phyloP scores from a whole-genome alignment of 1,140 invertebrate genomes.

The Aphis craccivora region DNA sequence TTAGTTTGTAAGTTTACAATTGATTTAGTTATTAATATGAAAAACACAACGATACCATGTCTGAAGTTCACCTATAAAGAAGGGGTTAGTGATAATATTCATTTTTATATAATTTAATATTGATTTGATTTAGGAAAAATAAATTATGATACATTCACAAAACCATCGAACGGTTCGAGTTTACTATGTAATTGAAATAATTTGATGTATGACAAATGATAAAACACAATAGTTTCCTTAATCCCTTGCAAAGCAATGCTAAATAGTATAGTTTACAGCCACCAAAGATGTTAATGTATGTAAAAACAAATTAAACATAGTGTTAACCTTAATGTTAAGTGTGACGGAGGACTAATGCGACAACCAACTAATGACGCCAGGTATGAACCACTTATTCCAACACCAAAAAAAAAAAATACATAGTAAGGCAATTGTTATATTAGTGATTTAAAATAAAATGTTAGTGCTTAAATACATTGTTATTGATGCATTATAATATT shows the following conservation, averaged over 20 bases:
- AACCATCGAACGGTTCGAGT: background rate
- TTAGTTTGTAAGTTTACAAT: background rate
- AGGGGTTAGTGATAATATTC: background rate
- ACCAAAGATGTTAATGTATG: slow-evolving; percentile 29
- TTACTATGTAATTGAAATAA: background rate
- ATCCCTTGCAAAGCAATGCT: background rate
- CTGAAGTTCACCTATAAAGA: no score
- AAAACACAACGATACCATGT: no score
- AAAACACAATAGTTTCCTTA: background rate
- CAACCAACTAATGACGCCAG: slow-evolving; percentile 50
- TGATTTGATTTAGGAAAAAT: no score
- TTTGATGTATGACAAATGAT: background rate
- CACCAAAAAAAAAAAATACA: slow-evolving; percentile 43
- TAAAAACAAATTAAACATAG: slow-evolving; percentile 14
- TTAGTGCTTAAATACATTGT: slow-evolving; percentile 26
- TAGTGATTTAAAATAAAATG: slow-evolving; percentile 25
- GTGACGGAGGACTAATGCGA: slow-evolving; percentile 47
- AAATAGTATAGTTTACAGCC: slow-evolving; percentile 4
- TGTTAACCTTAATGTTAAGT: slow-evolving; percentile 57
- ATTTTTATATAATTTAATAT: no score
- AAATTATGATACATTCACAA: background rate
- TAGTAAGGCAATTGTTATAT: background rate
- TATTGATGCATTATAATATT: slow-evolving; percentile 23
- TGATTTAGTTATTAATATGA: no score
- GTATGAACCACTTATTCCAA: slow-evolving; percentile 49